phyloP scores from a whole-genome alignment of 2,113 vertebrate genomes.

The Dascyllus trimaculatus region DNA sequence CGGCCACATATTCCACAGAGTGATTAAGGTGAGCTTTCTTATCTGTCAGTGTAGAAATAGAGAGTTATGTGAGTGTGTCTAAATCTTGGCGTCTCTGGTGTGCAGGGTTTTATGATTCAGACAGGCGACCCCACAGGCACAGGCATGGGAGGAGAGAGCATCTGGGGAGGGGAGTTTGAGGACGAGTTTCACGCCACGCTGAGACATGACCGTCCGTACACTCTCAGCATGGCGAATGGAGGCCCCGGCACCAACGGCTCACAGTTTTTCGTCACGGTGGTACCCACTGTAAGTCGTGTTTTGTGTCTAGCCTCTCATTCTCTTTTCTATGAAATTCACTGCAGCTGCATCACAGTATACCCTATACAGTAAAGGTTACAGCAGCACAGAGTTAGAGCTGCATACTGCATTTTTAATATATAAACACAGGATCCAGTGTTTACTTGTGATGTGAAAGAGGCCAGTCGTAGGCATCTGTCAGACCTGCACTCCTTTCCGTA shows the following conservation, averaged over 20 bases:
- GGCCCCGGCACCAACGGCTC: slow-evolving; percentile 96
- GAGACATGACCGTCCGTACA: slow-evolving; percentile 97
- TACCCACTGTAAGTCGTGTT: slow-evolving; percentile 91
- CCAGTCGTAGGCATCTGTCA: too few relatives aligned
- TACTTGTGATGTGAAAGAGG: too few relatives aligned
- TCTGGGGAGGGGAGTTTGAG: slow-evolving; percentile 99
- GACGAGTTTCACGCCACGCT: slow-evolving; percentile 98
- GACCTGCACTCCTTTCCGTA: too few relatives aligned
- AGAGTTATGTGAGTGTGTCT: neutral
- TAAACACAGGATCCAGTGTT: too few relatives aligned
- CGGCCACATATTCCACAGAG: slow-evolving; percentile 94
- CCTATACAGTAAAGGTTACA: too few relatives aligned
- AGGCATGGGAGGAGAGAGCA: slow-evolving; percentile 98
- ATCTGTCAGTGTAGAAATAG: accelerated
- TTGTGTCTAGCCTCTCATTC: too few relatives aligned
- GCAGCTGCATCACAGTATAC: too few relatives aligned
- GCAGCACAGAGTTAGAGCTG: too few relatives aligned
- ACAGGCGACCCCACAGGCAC: slow-evolving; percentile 98
- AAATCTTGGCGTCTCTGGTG: neutral
- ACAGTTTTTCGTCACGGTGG: slow-evolving; percentile 97
- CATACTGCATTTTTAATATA: too few relatives aligned
- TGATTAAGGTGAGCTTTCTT: slow-evolving; percentile 91
- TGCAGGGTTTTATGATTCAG: slow-evolving; percentile 98
- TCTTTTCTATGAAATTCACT: too few relatives aligned
- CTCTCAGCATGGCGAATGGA: slow-evolving; percentile 97